phyloP scores from a whole-genome alignment of 1,140 invertebrate genomes.

The Drosophila parvula region DNA sequence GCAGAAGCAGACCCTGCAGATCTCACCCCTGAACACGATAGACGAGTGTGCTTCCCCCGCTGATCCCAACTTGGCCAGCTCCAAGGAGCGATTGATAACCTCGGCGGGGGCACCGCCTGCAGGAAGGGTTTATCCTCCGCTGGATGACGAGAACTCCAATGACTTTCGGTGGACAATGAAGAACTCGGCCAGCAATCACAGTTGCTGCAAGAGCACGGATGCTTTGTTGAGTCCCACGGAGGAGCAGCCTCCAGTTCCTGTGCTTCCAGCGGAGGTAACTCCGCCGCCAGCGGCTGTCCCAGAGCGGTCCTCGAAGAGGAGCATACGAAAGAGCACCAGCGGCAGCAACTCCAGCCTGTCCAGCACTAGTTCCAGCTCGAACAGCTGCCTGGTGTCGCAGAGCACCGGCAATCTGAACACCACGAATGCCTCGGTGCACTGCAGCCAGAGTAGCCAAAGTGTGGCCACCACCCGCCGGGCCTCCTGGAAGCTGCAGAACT shows the following conservation, averaged over 20 bases:
- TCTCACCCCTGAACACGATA: constrained; percentile 78
- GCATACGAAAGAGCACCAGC: constrained; percentile 43
- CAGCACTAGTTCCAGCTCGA: constrained; percentile 72
- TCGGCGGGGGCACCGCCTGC: background rate
- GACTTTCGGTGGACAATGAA: constrained; percentile 82
- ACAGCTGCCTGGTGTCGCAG: constrained; percentile 62
- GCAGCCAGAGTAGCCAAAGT: constrained; percentile 58
- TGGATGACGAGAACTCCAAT: constrained; percentile 79
- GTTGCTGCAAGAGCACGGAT: constrained; percentile 80
- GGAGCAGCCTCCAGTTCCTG: constrained; percentile 33
- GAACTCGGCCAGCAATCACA: constrained; percentile 73
- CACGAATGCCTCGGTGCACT: constrained; percentile 62
- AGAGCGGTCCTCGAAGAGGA: constrained; percentile 16
- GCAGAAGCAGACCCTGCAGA: constrained; percentile 75
- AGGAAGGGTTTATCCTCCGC: constrained; percentile 55
- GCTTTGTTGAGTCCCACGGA: constrained; percentile 60
- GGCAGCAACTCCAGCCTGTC: constrained; percentile 75
- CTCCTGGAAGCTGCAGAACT: constrained; percentile 75
- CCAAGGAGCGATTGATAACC: constrained; percentile 62
- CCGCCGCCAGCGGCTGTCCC: background rate
- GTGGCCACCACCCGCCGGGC: constrained; percentile 59
- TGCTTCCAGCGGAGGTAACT: background rate
- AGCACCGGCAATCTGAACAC: constrained; percentile 67
- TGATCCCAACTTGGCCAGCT: constrained; percentile 47
- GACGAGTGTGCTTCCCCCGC: constrained; percentile 73